Base-by-base conservation (phyloP, 30 jellyfish, hydroid and myxozoan genomes). In the Aurelia sp. region DNA sequence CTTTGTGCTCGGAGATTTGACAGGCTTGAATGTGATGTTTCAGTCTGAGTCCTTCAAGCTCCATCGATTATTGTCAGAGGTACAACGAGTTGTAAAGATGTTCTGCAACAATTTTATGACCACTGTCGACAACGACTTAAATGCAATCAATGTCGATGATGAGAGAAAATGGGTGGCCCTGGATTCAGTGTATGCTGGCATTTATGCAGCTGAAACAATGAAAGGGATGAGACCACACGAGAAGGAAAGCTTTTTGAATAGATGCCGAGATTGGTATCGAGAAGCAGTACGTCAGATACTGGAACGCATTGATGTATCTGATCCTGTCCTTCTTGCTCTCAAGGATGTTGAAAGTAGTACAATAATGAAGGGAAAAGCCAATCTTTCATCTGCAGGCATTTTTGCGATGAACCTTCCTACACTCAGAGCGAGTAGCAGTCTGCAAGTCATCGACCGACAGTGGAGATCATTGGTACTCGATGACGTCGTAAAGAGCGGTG, bases 391-490 rank as follows among this genome's bases (percentile, higher is more conserved):
- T 6, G 88, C 81, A 13, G n/a, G 55, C 8, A 24, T 77, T n/a
- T 74, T 77, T 1, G 61, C 76, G 17, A 20, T 3, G 31, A 19
- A 38, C 2, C 88, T 77, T 61, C 88, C 88, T 17, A 27, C 82
- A 4, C 61, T 71, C 5, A 71, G 53, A 15, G 40, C 5, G 19
- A 22, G 8, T 21, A 65, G 52, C 52, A 60, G 80, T 40, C 38
- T 85, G 41, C 89, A 85, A 38, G 67, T 21, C 19, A 85, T 72
- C 19, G 94, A 85, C 64, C 82, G 76, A 8, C 89, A 85, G 41
- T 74, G 94, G 94, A 40, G 84, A 22, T 85, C 94, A 0, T 51
- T 85, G 31, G 55, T 85, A 5, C 53, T 72, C n/a, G 89, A 73
- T 65, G 52, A 31, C 2, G 88, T 13, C 11, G 77, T 76, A 2